Evolutionary conservation across 2,113 vertebrate species (phyloP).

Genomic region (Thamnophis sirtalis): DNA sequence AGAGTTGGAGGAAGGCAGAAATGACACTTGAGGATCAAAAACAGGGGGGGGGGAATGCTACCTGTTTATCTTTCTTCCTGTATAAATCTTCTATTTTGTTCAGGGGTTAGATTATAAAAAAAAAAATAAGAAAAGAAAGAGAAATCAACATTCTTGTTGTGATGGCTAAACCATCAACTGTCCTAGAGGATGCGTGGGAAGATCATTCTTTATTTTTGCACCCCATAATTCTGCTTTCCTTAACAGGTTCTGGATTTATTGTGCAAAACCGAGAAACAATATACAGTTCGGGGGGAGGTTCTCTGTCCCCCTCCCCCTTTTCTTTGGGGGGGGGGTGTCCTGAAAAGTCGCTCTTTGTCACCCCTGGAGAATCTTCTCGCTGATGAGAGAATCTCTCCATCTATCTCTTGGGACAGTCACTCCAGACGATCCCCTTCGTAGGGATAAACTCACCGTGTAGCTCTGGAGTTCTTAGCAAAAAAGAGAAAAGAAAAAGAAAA

Average conservation of each 20-base stretch:
- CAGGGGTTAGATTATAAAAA: conserved; percentile 34
- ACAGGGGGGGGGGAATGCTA: conserved; percentile 33
- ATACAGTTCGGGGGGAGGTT: too few relatives aligned
- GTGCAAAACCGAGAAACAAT: not conserved
- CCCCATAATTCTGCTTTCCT: conserved; percentile 12
- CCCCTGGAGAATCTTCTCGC: not conserved
- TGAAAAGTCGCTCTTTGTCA: not conserved
- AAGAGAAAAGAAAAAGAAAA: not conserved
- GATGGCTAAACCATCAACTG: not conserved
- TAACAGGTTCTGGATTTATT: conserved; percentile 5
- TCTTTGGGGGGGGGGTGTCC: not conserved
- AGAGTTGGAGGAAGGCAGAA: not conserved
- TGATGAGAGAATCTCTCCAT: not conserved
- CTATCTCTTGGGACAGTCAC: not conserved
- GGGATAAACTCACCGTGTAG: not conserved
- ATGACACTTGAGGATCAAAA: not conserved
- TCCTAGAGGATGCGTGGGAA: not conserved
- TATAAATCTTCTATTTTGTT: conserved; percentile 21
- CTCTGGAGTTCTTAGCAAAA: conserved; percentile 12
- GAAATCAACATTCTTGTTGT: not conserved
- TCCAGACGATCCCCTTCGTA: not conserved
- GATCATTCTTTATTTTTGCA: not conserved
- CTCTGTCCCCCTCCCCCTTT: too few relatives aligned
- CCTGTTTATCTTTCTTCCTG: conserved; percentile 42
- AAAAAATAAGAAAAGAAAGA: not conserved